Percentiles rank a stretch among this genome's conserved stretches.
Conservation (phyloP, 2,113 vertebrate species). For the Sturnira hondurensis region DNA sequence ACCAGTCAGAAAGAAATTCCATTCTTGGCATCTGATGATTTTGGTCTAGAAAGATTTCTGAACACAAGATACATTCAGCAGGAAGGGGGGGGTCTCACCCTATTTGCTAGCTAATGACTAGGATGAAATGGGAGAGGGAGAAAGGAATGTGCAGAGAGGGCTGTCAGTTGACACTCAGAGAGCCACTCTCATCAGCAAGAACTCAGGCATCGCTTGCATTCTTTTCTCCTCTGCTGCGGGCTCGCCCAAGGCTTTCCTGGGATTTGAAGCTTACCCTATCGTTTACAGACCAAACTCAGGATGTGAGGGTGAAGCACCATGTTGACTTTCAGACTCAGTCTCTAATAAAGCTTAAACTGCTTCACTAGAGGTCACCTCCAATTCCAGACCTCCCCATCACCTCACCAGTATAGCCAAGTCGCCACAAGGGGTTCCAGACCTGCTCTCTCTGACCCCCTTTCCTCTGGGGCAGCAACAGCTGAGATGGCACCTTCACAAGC, state of each 20-base stretch:
- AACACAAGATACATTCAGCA: neutral
- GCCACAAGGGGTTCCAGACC: neutral
- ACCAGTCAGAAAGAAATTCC: neutral
- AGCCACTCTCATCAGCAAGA: neutral
- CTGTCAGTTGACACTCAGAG: neutral
- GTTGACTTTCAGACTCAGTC: neutral
- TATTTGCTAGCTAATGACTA: neutral
- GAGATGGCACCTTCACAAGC: neutral
- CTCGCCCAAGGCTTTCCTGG: neutral
- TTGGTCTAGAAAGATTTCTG: slow-evolving; percentile 19
- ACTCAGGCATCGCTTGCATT: neutral
- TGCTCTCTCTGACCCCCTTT: neutral
- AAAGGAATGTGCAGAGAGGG: neutral
- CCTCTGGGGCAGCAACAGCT: neutral
- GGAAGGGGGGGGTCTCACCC: neutral
- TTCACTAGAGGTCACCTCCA: neutral
- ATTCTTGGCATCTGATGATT: neutral
- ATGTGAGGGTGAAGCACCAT: neutral
- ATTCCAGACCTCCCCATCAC: neutral
- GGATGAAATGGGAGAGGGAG: neutral
- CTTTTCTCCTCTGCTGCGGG: neutral
- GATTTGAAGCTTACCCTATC: neutral
- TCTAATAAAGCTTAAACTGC: neutral
- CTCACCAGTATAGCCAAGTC: neutral
- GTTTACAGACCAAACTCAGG: neutral